Evolutionary conservation across 2,797 vertebrate species (phyloP).

Genomic region (Ceryle rudis): DNA sequence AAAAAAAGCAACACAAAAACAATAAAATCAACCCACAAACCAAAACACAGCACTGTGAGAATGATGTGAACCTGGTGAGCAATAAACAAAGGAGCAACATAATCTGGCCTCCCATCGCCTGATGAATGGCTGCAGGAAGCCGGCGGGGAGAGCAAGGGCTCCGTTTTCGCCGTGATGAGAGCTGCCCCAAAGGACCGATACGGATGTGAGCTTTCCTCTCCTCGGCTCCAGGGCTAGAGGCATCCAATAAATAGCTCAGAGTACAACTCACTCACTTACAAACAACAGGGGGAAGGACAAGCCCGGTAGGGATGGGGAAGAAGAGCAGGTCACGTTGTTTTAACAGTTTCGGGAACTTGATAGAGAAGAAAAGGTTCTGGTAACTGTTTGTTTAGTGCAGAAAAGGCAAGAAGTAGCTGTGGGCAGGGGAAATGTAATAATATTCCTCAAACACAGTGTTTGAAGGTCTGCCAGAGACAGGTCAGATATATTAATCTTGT

Average conservation of each 20-base stretch:
- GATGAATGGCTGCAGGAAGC: background rate
- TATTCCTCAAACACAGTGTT: background rate
- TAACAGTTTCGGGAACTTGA: background rate
- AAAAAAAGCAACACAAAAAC: background rate
- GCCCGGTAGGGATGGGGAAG: background rate
- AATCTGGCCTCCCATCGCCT: background rate
- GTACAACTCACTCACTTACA: conserved; percentile 32
- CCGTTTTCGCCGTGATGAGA: background rate
- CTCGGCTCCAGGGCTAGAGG: conserved; percentile 39
- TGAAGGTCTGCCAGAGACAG: background rate
- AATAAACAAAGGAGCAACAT: background rate
- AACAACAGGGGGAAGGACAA: background rate
- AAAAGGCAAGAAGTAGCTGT: background rate
- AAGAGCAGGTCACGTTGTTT: background rate
- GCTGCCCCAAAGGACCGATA: conserved; percentile 44
- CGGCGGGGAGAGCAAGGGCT: background rate
- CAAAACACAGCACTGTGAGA: background rate
- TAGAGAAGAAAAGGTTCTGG: conserved; percentile 13
- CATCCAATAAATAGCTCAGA: conserved; percentile 56
- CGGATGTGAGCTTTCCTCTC: conserved; percentile 23
- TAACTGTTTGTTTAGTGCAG: background rate
- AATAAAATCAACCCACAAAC: background rate
- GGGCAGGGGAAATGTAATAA: background rate
- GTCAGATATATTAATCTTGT: background rate
- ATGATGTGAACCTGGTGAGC: conserved; percentile 19